Percentiles rank a stretch among this genome's conserved stretches.
These are phyloP conservation scores for Operophtera brumata DNA, from an alignment of 2,888 invertebrate species.

Conservation along the genomic window DNA sequence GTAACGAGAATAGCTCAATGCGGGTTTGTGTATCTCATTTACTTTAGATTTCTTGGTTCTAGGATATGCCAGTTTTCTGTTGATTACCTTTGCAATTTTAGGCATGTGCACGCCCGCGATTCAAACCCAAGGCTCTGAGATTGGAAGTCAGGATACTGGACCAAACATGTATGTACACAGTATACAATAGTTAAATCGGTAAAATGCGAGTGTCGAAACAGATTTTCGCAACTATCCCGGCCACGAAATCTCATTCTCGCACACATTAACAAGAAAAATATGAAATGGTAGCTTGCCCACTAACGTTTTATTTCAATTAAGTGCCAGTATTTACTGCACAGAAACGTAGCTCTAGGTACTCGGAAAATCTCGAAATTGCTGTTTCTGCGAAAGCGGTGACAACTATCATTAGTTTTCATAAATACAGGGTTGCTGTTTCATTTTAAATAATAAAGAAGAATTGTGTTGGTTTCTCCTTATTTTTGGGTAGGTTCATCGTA, in stretches of 20 bases:
- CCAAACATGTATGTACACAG: no score
- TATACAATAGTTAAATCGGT: background rate
- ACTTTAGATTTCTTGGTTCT: no score
- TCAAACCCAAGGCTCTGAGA: no score
- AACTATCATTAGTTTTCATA: constrained; percentile 39
- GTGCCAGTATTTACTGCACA: background rate
- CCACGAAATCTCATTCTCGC: background rate
- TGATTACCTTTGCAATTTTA: no score
- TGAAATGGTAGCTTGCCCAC: constrained; percentile 15
- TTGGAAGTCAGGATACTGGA: no score
- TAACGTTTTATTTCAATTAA: constrained; percentile 45
- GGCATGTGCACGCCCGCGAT: no score
- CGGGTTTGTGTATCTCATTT: no score
- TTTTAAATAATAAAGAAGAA: constrained; percentile 17
- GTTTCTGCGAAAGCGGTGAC: constrained; percentile 25
- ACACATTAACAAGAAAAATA: background rate
- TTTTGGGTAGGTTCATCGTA: background rate
- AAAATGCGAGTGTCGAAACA: background rate
- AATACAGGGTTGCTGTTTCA: constrained; percentile 16
- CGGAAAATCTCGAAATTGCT: constrained; percentile 20
- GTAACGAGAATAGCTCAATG: no score
- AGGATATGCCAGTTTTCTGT: no score
- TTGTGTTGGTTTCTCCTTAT: background rate
- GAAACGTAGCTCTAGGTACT: constrained; percentile 1
- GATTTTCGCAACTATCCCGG: background rate